Conservation (phyloP, 2,113 vertebrate species). For the Sula dactylatra region DNA sequence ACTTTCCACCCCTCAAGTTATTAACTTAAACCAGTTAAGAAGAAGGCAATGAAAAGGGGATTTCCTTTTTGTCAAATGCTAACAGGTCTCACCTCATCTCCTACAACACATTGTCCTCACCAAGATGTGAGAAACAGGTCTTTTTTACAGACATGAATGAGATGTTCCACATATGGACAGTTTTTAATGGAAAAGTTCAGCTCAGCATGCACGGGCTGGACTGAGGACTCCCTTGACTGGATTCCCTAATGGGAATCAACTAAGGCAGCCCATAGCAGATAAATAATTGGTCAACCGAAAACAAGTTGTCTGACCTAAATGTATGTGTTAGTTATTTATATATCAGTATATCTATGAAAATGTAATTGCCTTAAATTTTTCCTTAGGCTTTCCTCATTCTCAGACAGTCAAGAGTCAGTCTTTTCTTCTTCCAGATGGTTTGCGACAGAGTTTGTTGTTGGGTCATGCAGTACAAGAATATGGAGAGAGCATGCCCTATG, state of each 20-base stretch:
- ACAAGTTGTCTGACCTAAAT: slow-evolving; percentile 17
- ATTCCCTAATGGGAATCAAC: background rate
- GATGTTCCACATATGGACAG: background rate
- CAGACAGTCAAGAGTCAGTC: background rate
- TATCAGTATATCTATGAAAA: background rate
- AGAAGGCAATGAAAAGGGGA: background rate
- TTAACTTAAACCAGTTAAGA: background rate
- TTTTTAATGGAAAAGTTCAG: background rate
- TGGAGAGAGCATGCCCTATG: background rate
- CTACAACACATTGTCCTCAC: background rate
- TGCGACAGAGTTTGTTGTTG: background rate
- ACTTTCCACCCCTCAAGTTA: background rate
- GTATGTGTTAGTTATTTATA: slow-evolving; percentile 4
- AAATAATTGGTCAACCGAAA: background rate
- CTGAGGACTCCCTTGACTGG: background rate
- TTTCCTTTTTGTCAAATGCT: slow-evolving; percentile 6
- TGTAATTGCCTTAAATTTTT: background rate
- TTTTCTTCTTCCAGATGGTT: background rate
- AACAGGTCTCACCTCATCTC: background rate
- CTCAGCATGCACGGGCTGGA: background rate
- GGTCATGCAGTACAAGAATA: background rate
- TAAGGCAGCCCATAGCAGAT: background rate
- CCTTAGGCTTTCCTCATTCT: background rate
- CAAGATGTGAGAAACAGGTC: background rate
- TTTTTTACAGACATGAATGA: background rate